These are phyloP conservation scores for Sphecodes monilicornis DNA, from an alignment of 2,888 invertebrate genomes.

Conservation along the genomic window DNA sequence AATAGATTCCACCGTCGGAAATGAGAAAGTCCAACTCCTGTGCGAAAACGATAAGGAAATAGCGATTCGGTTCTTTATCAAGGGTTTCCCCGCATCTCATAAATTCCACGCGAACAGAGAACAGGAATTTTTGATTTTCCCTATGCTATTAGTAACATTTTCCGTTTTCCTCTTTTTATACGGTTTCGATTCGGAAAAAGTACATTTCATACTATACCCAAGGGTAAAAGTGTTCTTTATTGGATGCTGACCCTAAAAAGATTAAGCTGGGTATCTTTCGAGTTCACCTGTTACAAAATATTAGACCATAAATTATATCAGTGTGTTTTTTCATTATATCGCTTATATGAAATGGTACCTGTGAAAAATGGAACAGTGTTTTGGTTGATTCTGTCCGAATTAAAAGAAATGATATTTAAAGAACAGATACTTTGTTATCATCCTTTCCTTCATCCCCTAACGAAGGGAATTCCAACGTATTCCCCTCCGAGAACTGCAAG, in stretches of 20 bases:
- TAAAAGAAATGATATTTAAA: too few relatives aligned
- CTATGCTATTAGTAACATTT: not conserved
- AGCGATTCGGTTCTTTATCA: conserved; percentile 42
- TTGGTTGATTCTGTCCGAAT: too few relatives aligned
- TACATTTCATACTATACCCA: not conserved
- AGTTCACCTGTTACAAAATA: not conserved
- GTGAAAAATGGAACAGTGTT: too few relatives aligned
- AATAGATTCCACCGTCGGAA: conserved; percentile 48
- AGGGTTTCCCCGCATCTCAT: conserved; percentile 16
- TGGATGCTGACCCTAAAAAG: not conserved
- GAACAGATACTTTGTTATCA: too few relatives aligned
- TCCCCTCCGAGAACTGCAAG: too few relatives aligned
- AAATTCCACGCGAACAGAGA: conserved; percentile 10
- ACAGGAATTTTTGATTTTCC: conserved; percentile 27
- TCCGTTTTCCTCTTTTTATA: not conserved
- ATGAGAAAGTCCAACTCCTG: conserved; percentile 59
- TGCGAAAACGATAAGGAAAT: conserved; percentile 57
- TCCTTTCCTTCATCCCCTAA: too few relatives aligned
- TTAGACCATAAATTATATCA: not conserved
- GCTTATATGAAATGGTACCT: too few relatives aligned
- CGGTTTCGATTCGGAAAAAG: not conserved
- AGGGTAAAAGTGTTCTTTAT: not conserved
- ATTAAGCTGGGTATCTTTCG: not conserved
- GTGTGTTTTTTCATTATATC: too few relatives aligned
- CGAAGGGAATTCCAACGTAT: too few relatives aligned